These are phyloP conservation scores for Coptodon bakossiorum DNA, from an alignment of 2,113 vertebrate genomes.

Conservation along the genomic window DNA sequence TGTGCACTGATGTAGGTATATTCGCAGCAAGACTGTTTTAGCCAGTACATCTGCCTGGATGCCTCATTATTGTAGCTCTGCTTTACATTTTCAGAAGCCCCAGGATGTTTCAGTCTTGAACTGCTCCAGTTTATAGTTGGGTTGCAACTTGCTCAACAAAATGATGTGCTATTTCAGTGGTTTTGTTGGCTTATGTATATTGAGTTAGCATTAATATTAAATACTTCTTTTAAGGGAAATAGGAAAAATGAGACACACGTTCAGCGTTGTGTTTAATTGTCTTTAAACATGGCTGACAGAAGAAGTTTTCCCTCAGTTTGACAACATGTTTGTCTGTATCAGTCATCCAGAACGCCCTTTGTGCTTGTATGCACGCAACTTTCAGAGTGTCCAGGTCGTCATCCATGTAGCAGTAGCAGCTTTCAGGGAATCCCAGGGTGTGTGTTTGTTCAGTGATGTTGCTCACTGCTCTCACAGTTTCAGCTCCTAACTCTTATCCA, in stretches of 20 bases:
- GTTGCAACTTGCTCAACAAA: not conserved
- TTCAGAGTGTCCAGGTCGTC: not conserved
- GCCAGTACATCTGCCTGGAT: not conserved
- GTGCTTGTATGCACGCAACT: not conserved
- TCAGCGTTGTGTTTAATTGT: not conserved
- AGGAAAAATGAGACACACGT: not conserved
- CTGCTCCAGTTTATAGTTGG: not conserved
- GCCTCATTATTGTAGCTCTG: not conserved
- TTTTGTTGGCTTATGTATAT: not conserved
- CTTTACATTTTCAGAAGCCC: not conserved
- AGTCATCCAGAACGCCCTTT: not conserved
- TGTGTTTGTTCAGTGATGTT: constrained; percentile 10
- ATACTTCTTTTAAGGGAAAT: not conserved
- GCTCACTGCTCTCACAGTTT: not conserved
- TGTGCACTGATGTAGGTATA: not conserved
- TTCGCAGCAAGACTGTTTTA: not conserved
- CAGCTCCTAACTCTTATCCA: not conserved
- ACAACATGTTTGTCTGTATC: not conserved
- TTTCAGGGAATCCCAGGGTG: not conserved
- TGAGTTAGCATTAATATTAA: not conserved
- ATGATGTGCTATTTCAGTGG: not conserved
- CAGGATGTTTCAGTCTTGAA: not conserved
- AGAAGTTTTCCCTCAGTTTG: not conserved
- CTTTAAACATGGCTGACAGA: not conserved
- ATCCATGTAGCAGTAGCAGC: not conserved